Evolutionary conservation across 2,113 vertebrate genomes (phyloP).

Genomic region (Cacatua alba): DNA sequence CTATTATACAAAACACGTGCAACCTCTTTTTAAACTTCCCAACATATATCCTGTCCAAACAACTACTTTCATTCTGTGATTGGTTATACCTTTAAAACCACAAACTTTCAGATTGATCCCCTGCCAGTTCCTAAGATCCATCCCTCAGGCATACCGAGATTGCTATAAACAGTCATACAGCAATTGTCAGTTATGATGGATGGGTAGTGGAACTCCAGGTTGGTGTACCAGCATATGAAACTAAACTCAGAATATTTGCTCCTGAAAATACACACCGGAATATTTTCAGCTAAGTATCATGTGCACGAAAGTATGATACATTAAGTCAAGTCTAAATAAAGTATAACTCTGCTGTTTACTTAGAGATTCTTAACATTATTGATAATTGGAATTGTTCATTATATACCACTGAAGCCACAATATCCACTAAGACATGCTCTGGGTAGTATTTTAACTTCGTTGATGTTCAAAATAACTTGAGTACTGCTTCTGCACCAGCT

Average conservation of each 20-base stretch:
- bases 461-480: background rate
- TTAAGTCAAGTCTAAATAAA: background rate
- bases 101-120: background rate
- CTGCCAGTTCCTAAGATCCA: background rate
- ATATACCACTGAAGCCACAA: background rate
- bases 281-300: background rate
- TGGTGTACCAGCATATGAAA: background rate
- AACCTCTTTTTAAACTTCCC: background rate
- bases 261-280: background rate
- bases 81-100: background rate
- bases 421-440: background rate
- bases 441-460: background rate
- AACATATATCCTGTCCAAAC: background rate
- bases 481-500: background rate
- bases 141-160: background rate
- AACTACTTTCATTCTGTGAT: background rate
- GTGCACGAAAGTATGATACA: background rate
- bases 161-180: background rate
- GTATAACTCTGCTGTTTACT: background rate
- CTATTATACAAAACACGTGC: fast-evolving
- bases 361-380: background rate
- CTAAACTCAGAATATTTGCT: background rate
- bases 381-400: background rate
- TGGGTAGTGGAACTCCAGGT: background rate
- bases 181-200: background rate